Evolutionary conservation across 1,140 invertebrate genomes (phyloP), one percentile per base, ranked within the genome.

Genomic region (Parasteatoda tepidariorum): DNA sequence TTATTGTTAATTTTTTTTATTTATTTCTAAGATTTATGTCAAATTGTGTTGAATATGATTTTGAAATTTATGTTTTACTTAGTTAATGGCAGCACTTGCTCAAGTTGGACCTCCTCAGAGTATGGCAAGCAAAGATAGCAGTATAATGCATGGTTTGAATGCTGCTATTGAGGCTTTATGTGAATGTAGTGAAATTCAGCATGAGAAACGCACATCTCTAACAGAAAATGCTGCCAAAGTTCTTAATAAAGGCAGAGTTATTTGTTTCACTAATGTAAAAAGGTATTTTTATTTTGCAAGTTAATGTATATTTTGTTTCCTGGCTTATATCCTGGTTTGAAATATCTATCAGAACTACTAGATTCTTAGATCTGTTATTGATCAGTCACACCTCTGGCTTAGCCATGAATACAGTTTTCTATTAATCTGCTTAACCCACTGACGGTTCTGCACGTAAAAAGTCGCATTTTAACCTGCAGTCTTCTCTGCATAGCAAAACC

Each of bases 121-220:
- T 30, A 64, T 24, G 15, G 61, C 11, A 68, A 78, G 38, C 28
- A 90, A 91, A 54, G 93, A 94, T 83, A 93, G 91, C 85, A 93
- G 92, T 11, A 93, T 97, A 22, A 92, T 96, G 28, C 94, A 95
- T 86, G 96, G 96, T 2, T 89, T 98, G 13, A 92, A 93, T 84
- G 92, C 94, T n/a, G 96, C 96, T 0, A 93, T 98, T 48, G 95
- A 97, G 89, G 93, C 93, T 0, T 87, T 98, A 0, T 93, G 93
- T 68, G 94, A 97, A 89, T 92, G 93, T 64, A 95, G 95, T 0
- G 93, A 95, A 61, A 90, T 91, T 68, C 95, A 96, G 88, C 88
- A 91, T 85, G 88, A 91, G 86, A 90, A 91, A 87, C 86, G 92
- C 88, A 88, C 90, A 83, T 88, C 91, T 62, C 85, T 92, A 7